Conservation (phyloP, 2,888 invertebrate genomes). For the Oscheius sp. region DNA sequence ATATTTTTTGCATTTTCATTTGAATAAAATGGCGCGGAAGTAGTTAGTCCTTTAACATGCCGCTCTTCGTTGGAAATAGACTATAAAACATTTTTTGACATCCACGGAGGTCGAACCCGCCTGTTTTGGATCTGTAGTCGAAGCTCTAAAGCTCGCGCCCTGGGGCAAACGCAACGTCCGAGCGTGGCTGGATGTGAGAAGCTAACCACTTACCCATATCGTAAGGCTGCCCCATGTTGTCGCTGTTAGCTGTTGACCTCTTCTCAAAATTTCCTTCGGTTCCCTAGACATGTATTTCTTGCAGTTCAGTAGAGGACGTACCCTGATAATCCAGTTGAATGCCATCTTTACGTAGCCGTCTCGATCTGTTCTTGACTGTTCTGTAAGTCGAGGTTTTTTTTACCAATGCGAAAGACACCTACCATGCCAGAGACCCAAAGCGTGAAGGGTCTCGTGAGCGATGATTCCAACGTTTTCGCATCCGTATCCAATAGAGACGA, state of each 20-base stretch:
- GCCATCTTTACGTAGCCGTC: slow-evolving; percentile 64
- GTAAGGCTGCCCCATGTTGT: slow-evolving; percentile 70
- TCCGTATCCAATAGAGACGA: slow-evolving; percentile 68
- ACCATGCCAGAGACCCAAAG: slow-evolving; percentile 70
- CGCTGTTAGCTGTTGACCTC: slow-evolving; percentile 61
- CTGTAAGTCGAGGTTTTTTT: too few relatives aligned
- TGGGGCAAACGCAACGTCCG: too few relatives aligned
- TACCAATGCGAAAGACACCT: too few relatives aligned
- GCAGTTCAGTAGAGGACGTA: slow-evolving; percentile 16
- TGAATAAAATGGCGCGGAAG: too few relatives aligned
- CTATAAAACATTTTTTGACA: too few relatives aligned
- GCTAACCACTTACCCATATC: slow-evolving; percentile 44
- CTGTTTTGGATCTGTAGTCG: too few relatives aligned
- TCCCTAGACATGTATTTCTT: slow-evolving; percentile 46
- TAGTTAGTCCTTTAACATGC: too few relatives aligned
- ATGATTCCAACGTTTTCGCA: slow-evolving; percentile 69
- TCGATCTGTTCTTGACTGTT: slow-evolving; percentile 69
- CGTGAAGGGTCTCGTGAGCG: slow-evolving; percentile 67
- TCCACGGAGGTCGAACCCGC: too few relatives aligned
- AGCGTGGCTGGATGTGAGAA: too few relatives aligned
- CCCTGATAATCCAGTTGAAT: slow-evolving; percentile 60
- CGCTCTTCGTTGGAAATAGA: too few relatives aligned
- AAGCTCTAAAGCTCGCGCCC: too few relatives aligned
- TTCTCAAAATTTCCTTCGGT: slow-evolving; percentile 72
- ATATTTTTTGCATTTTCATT: too few relatives aligned